Evolutionary conservation across 2,797 vertebrate species (phyloP).

Genomic region (Hemibagrus guttatus): DNA sequence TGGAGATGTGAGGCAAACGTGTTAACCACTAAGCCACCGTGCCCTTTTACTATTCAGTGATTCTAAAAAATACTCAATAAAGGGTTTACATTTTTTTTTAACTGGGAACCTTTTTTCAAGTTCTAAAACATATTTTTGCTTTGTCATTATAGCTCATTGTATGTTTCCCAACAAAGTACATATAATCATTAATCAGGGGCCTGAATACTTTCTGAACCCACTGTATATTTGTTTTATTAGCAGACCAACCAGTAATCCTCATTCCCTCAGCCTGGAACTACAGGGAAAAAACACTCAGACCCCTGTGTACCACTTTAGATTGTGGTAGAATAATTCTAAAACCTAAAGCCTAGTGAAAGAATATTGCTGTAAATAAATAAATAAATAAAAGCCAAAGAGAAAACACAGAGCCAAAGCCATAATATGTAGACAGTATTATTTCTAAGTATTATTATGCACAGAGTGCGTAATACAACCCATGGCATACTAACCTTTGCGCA

Average conservation of each 20-base stretch:
- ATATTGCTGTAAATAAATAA: background rate
- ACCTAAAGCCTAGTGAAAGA: background rate
- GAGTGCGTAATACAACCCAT: background rate
- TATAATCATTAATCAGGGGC: background rate
- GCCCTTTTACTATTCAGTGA: too few relatives aligned
- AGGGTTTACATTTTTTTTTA: background rate
- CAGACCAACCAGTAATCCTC: background rate
- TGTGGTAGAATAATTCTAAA: background rate
- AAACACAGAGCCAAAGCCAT: background rate
- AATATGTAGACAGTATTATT: background rate
- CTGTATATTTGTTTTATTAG: background rate
- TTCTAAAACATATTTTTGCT: background rate
- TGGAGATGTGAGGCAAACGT: too few relatives aligned
- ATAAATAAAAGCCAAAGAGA: background rate
- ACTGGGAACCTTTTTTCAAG: too few relatives aligned
- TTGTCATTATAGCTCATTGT: background rate
- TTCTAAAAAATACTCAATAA: background rate
- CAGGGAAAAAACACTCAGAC: background rate
- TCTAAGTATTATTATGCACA: background rate
- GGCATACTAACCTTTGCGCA: constrained; percentile 82
- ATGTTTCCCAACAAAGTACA: background rate
- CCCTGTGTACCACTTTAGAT: background rate
- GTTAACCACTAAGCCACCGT: too few relatives aligned
- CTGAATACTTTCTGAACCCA: background rate
- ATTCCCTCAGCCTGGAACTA: background rate